Conservation (phyloP, 2,888 invertebrate genomes). For the Cordilura impudica region DNA sequence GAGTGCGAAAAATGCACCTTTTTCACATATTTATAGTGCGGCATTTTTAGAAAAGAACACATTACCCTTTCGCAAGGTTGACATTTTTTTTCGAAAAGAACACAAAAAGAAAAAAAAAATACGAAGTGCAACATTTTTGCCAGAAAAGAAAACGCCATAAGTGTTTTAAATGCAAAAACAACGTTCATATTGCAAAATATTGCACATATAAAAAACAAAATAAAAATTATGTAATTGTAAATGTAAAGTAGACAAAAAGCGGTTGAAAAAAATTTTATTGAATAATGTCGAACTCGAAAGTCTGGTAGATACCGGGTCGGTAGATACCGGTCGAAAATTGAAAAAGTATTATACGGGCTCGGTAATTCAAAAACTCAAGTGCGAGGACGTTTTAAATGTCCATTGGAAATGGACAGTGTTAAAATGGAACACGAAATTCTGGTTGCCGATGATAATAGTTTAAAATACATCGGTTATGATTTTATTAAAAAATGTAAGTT, state of each 20-base stretch:
- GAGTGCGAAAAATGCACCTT: too few relatives aligned
- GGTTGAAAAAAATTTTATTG: slow-evolving; percentile 14
- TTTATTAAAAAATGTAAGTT: slow-evolving; percentile 31
- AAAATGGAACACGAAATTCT: slow-evolving; percentile 22
- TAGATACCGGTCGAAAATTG: slow-evolving; percentile 16
- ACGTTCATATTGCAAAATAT: slow-evolving; percentile 44
- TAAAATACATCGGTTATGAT: slow-evolving; percentile 40
- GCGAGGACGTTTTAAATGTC: background rate
- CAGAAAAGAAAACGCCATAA: too few relatives aligned
- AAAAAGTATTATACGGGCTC: slow-evolving; percentile 18
- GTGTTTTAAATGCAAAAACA: slow-evolving; percentile 55
- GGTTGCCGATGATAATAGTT: slow-evolving; percentile 15
- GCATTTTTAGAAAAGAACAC: too few relatives aligned
- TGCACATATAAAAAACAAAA: slow-evolving; percentile 15
- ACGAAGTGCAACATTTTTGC: too few relatives aligned
- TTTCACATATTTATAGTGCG: too few relatives aligned
- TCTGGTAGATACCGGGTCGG: slow-evolving; percentile 31
- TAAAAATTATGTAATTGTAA: slow-evolving; percentile 15
- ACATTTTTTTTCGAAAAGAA: too few relatives aligned
- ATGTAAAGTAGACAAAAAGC: slow-evolving; percentile 10
- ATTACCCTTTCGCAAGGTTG: too few relatives aligned
- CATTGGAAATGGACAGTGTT: slow-evolving; percentile 9
- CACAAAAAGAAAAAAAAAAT: too few relatives aligned
- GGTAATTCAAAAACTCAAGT: slow-evolving; percentile 15
- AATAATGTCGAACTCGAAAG: slow-evolving; percentile 26